Conservation (phyloP, 2,113 vertebrate genomes). For the Odocoileus hemionus region DNA sequence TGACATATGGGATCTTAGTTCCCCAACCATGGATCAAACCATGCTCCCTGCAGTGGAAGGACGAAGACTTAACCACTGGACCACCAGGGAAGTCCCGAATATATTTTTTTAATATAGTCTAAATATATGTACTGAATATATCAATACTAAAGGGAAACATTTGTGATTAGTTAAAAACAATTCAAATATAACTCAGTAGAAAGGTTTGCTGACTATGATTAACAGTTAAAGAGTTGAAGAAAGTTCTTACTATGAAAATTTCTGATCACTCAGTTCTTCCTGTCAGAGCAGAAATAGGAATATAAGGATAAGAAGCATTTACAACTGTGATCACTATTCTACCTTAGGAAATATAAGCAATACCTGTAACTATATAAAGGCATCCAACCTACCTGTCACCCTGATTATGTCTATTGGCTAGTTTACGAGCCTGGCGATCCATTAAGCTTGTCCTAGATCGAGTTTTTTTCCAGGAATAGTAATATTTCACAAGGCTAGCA, state of each 20-base stretch:
- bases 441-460: conserved; percentile 97
- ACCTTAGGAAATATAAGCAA: neutral
- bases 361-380: neutral
- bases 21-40: neutral
- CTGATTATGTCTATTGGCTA: conserved; percentile 92
- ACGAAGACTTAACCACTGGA: neutral
- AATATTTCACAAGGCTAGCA: conserved; percentile 98
- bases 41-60: neutral
- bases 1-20: neutral
- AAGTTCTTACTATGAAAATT: neutral
- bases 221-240: neutral
- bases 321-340: neutral
- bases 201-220: neutral
- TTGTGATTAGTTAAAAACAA: neutral
- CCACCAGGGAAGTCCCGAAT: neutral
- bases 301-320: neutral
- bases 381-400: conserved; percentile 87
- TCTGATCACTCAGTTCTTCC: neutral
- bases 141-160: neutral
- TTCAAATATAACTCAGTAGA: neutral
- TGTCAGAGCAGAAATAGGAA: neutral
- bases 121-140: neutral
- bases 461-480: conserved; percentile 99
- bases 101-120: neutral
- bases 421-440: conserved; percentile 96